These are phyloP conservation scores for Cephus rjabovi DNA, from an alignment of 2,888 invertebrate genomes.

Conservation along the genomic window DNA sequence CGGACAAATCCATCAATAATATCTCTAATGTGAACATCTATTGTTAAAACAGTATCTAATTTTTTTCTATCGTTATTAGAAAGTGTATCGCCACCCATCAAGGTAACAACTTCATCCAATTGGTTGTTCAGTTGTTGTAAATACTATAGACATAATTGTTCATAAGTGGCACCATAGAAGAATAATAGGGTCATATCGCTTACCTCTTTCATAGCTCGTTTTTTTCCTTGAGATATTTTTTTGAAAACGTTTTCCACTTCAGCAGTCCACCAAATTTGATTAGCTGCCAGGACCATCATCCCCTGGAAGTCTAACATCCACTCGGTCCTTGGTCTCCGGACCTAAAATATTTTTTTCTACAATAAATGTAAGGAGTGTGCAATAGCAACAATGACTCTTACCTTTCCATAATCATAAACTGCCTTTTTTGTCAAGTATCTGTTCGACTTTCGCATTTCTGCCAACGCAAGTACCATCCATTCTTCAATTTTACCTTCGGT, in stretches of 20 bases:
- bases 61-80: slow-evolving; percentile 86
- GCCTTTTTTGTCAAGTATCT: slow-evolving; percentile 88
- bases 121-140: slow-evolving; percentile 83
- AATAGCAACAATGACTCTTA: slow-evolving; percentile 48
- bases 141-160: slow-evolving; percentile 66
- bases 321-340: slow-evolving; percentile 72
- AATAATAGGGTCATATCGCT: not conserved
- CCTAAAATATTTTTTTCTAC: slow-evolving; percentile 26
- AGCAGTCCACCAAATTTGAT: slow-evolving; percentile 96
- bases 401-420: slow-evolving; percentile 86
- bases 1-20: slow-evolving; percentile 86
- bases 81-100: slow-evolving; percentile 66
- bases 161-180: not conserved
- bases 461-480: slow-evolving; percentile 90
- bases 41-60: slow-evolving; percentile 88
- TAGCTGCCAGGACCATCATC: slow-evolving; percentile 86
- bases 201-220: slow-evolving; percentile 88
- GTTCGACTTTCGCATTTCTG: slow-evolving; percentile 88
- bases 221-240: slow-evolving; percentile 79
- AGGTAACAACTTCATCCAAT: slow-evolving; percentile 81
- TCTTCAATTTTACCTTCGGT: slow-evolving; percentile 89
- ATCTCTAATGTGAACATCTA: slow-evolving; percentile 93
- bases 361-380: not conserved
- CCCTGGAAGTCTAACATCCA: slow-evolving; percentile 94
- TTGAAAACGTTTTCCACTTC: slow-evolving; percentile 92